These are phyloP conservation scores for Craterocephalus amniculus DNA, from an alignment of 2,797 vertebrate genomes.

Conservation along the genomic window DNA sequence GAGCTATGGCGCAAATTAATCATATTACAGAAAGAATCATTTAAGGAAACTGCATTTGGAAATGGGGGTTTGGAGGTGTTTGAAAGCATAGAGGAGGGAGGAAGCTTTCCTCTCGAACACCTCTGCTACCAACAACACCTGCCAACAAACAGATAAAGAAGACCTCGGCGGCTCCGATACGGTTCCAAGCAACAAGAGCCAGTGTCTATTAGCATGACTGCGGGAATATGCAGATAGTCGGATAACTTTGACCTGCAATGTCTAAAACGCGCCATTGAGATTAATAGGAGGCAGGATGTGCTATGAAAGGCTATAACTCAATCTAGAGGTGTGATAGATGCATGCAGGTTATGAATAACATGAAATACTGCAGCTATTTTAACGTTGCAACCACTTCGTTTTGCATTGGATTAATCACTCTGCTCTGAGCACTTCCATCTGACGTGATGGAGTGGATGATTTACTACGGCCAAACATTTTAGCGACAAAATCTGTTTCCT, in stretches of 20 bases:
- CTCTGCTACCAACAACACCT: slow-evolving; percentile 69
- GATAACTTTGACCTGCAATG: slow-evolving; percentile 66
- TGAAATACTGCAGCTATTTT: slow-evolving; percentile 49
- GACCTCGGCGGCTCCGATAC: slow-evolving; percentile 55
- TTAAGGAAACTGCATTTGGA: slow-evolving; percentile 37
- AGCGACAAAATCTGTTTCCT: slow-evolving; percentile 39
- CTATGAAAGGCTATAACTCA: slow-evolving; percentile 78
- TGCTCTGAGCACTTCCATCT: slow-evolving; percentile 28
- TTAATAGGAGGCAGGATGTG: slow-evolving; percentile 68
- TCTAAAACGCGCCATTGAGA: slow-evolving; percentile 66
- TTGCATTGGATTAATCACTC: slow-evolving; percentile 53
- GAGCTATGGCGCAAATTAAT: slow-evolving; percentile 55
- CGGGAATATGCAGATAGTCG: slow-evolving; percentile 74
- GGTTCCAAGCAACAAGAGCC: slow-evolving; percentile 70
- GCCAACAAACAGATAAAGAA: slow-evolving; percentile 78
- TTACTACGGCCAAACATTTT: slow-evolving; percentile 44
- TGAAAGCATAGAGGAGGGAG: slow-evolving; percentile 58
- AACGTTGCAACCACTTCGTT: slow-evolving; percentile 27
- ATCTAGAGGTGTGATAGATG: slow-evolving; percentile 61
- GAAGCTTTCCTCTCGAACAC: slow-evolving; percentile 47
- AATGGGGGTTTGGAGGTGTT: slow-evolving; percentile 34
- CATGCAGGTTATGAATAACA: slow-evolving; percentile 55
- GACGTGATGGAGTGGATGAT: slow-evolving; percentile 56
- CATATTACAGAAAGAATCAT: slow-evolving; percentile 62
- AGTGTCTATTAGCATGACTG: slow-evolving; percentile 62